Evolutionary conservation across 2,113 vertebrate species (phyloP), one percentile per base, ranked within the genome.

Genomic region (Haemorhous mexicanus): DNA sequence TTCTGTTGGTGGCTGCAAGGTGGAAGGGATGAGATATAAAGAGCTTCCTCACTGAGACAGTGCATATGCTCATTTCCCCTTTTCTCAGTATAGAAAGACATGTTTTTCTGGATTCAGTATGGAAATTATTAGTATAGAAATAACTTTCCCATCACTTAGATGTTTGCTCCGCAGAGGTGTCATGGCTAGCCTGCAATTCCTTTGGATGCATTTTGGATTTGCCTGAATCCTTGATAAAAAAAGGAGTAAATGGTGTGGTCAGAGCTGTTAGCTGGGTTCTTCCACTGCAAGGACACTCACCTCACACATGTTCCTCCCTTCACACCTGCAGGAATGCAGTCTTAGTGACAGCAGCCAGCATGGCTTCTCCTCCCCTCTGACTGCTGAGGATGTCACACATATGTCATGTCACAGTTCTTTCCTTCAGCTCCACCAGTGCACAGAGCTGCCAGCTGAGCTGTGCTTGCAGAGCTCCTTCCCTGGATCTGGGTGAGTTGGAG

Each of bases 261-360:
- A 3, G 81, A 66, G 30, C n/a, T 70, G 49, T 82, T 75, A 33
- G 20, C n/a, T 30, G 56, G 83, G 47, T 33, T 28, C 46, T 62
- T 62, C 50, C 15, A 9, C 27, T 85, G 50, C 1, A 3, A 56
- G 39, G 13, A 63, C 46, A 9, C 19, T 82, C 43, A 22, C 9
- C 47, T 93, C 22, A 77, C 39, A 21, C 1, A 0, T 32, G 11
- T 78, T 56, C n/a, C 77, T 81, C 52, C 55, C 58, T 88, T 63
- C 27, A 4, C 53, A 21, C 47, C 33, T 83, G 15, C 93, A 97
- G 97, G 96, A 94, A 35, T 58, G 37, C 88, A 92, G 90, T 13
- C 86, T 50, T 7, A 92, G 79, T 86, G 95, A 90, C 33, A 90
- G 89, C 88, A 96, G 94, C 81, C 91, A 68, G 58, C 64, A 89